Conservation (phyloP, 2,888 invertebrate species). For the Plebejus argus region DNA sequence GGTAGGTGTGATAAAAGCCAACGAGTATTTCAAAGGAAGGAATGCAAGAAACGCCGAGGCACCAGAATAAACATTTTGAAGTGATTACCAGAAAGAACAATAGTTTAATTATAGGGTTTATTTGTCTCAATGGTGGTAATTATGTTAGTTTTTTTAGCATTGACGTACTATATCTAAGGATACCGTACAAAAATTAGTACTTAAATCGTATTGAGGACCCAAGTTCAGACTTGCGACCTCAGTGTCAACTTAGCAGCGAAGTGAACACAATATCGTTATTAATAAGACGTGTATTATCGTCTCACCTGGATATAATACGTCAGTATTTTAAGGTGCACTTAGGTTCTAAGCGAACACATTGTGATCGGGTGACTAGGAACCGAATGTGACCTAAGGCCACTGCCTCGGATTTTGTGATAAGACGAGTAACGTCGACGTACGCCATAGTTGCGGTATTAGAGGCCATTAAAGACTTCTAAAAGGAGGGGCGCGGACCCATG, state of each 20-base stretch:
- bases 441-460: too few relatives aligned
- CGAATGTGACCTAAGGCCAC: background rate
- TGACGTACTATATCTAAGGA: constrained; percentile 15
- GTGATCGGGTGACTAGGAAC: background rate
- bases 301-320: background rate
- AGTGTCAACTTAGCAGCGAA: background rate
- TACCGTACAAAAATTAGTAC: background rate
- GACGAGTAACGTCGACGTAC: too few relatives aligned
- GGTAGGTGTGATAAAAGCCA: constrained; percentile 23
- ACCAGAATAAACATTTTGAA: constrained; percentile 16
- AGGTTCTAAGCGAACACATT: background rate
- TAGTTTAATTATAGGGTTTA: constrained; percentile 21
- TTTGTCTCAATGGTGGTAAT: constrained; percentile 16
- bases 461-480: too few relatives aligned
- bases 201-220: background rate
- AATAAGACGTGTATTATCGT: background rate
- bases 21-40: constrained; percentile 7
- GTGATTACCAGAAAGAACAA: constrained; percentile 25
- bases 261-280: background rate
- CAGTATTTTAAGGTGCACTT: constrained; percentile 10
- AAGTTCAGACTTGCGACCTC: background rate
- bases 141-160: constrained; percentile 5
- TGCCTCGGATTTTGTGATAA: background rate
- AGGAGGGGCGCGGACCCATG: too few relatives aligned
- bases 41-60: background rate